These are phyloP conservation scores for Drosophila tani DNA, from an alignment of 1,140 invertebrate species.

Conservation along the genomic window DNA sequence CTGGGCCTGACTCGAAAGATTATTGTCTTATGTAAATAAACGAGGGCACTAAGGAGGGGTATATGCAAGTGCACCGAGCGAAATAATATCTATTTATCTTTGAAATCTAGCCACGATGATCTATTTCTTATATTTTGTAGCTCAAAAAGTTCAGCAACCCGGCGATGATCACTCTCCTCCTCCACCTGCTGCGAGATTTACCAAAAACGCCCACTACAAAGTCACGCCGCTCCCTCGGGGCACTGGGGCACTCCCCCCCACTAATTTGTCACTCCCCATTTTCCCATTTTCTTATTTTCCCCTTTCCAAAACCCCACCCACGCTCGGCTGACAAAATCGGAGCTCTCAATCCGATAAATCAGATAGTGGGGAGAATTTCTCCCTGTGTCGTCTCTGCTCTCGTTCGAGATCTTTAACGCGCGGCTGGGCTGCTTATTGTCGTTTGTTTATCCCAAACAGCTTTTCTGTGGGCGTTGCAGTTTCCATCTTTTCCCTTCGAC, in stretches of 20 bases:
- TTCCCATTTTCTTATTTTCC: not conserved
- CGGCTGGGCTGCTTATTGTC: conserved; percentile 34
- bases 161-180: not conserved
- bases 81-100: not conserved
- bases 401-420: conserved; percentile 42
- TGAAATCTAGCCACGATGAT: no score
- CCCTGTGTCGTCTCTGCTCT: conserved; percentile 1
- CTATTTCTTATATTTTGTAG: not conserved
- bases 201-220: conserved; percentile 9
- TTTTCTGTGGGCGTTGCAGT: conserved; percentile 53
- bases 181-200: conserved; percentile 2
- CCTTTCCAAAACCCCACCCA: not conserved
- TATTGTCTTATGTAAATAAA: conserved; percentile 32
- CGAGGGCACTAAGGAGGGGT: not conserved
- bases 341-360: conserved; percentile 48
- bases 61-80: conserved; percentile 1
- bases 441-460: conserved; percentile 49
- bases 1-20: conserved; percentile 22
- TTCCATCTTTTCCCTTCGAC: conserved; percentile 11
- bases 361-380: conserved; percentile 15
- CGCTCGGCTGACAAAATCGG: conserved; percentile 30
- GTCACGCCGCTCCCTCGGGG: not conserved
- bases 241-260: not conserved
- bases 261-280: not conserved
- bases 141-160: not conserved